phyloP scores from a whole-genome alignment of 1,140 invertebrate genomes.

The Drosophila subobscura region DNA sequence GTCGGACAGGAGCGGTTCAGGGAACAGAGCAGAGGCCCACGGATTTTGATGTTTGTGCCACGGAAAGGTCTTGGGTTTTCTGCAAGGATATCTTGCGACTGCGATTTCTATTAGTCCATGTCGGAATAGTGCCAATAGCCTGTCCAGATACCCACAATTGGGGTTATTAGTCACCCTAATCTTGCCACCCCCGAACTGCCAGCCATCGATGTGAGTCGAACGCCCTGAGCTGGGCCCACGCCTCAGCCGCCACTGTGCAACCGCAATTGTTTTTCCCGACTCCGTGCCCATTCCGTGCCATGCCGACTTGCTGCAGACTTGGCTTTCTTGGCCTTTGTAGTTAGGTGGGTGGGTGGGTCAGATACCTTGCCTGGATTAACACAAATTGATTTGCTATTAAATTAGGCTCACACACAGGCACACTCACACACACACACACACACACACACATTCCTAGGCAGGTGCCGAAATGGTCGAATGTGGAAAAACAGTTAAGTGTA shows the following conservation, averaged over 20 bases:
- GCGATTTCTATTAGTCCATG: too few relatives aligned
- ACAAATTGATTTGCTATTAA: conserved; percentile 82
- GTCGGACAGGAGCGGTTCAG: conserved; percentile 42
- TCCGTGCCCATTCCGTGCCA: neutral
- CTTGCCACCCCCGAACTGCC: too few relatives aligned
- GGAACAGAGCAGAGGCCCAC: too few relatives aligned
- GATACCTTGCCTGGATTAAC: conserved; percentile 69
- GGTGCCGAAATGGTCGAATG: conserved; percentile 21
- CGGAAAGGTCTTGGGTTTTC: too few relatives aligned
- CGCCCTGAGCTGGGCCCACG: too few relatives aligned
- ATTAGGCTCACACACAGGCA: conserved; percentile 56
- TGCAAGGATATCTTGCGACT: too few relatives aligned
- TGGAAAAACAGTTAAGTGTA: conserved; percentile 80
- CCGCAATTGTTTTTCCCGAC: too few relatives aligned
- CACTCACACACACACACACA: conserved; percentile 21
- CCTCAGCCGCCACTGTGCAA: neutral
- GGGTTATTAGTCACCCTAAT: too few relatives aligned
- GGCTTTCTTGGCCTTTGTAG: conserved; percentile 35
- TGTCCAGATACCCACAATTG: too few relatives aligned
- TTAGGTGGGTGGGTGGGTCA: conserved; percentile 64
- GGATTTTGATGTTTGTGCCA: too few relatives aligned
- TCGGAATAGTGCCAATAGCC: too few relatives aligned
- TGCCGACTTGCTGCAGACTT: neutral
- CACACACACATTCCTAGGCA: conserved; percentile 32
- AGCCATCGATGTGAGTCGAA: too few relatives aligned